Evolutionary conservation across 2,797 vertebrate genomes (phyloP), one percentile per base, ranked within the genome.

Genomic region (Lepus townsendii): DNA sequence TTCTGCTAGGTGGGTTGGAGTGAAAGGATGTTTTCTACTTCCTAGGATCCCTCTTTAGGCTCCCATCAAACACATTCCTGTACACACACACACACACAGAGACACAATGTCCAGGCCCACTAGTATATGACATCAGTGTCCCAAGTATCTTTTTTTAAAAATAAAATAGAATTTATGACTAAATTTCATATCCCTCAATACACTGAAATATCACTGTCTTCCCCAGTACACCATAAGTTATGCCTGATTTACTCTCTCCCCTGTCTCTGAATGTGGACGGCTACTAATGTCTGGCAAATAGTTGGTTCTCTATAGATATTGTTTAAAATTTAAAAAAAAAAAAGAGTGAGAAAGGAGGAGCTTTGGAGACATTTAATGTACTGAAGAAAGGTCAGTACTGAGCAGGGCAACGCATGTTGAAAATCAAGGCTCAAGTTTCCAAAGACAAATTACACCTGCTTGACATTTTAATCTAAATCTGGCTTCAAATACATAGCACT

Each of bases 171-270:
- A 82, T 27, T 62, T n/a, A 84, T 9, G 19, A 62, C 19, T 22
- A 80, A 83, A 35, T 77, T 90, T 71, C 50, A 62, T 24, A 73
- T 82, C 52, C 35, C 32, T 90, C 76, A 69, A 75, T 42, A 62
- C 5, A 38, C 5, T 92, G 50, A 83, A 42, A 32, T 66, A 19
- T 35, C 19, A 80, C 11, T 86, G 14, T 63, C 22, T 71, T 83
- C 20, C 12, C 57, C n/a, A 22, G 50, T 4, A 76, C 5, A 54
- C 2, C 14, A 0, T 5, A 60, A 4, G n/a, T 35, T 24, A 22
- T 4, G 10, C 14, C 20, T 80, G 12, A 38, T 16, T 86, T 11
- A 17, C 19, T 42, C 7, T 32, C 8, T 26, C 38, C 2, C 65
- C 2, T 13, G 22, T 27, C 5, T 4, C 24, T 88, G 13, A 57